These are phyloP conservation scores for Mimumesa dahlbomi DNA, from an alignment of 2,888 invertebrate species.

Conservation along the genomic window DNA sequence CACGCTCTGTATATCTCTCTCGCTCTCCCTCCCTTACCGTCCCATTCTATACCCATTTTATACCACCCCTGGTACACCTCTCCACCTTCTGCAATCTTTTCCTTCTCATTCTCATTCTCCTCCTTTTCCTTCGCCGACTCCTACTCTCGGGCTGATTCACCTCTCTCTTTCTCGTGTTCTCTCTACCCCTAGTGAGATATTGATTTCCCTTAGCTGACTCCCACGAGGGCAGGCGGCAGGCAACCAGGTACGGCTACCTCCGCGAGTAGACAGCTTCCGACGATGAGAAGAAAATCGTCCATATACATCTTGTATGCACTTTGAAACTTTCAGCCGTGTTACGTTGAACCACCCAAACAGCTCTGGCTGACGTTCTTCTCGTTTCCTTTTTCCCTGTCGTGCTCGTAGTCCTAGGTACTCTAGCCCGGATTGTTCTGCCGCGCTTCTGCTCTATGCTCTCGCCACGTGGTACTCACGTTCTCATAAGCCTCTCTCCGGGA, in stretches of 20 bases:
- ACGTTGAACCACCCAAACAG: background rate
- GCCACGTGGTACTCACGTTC: conserved; percentile 57
- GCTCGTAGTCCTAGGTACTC: too few species aligned
- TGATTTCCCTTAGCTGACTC: conserved; percentile 80
- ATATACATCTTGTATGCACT: conserved; percentile 45
- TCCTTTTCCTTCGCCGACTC: conserved; percentile 46
- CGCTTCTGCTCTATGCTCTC: conserved; percentile 37
- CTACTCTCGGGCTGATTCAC: conserved; percentile 40
- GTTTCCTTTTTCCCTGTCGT: too few species aligned
- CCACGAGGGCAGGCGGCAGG: conserved; percentile 76
- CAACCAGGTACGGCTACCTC: conserved; percentile 68
- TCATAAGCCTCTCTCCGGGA: conserved; percentile 23
- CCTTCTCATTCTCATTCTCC: conserved; percentile 39
- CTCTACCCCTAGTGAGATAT: conserved; percentile 79
- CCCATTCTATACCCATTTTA: background rate
- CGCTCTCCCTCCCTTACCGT: conserved; percentile 9
- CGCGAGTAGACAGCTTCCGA: conserved; percentile 70
- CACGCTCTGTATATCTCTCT: background rate
- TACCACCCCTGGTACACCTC: conserved; percentile 6
- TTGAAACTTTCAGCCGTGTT: conserved; percentile 37
- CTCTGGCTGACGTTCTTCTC: background rate
- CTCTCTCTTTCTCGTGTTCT: conserved; percentile 66
- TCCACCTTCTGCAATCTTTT: conserved; percentile 27
- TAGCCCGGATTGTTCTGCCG: too few species aligned
- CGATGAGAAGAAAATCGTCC: conserved; percentile 63